These are phyloP conservation scores for Leptopilina drosophilae DNA, from an alignment of 2,888 invertebrate species.

Conservation along the genomic window DNA sequence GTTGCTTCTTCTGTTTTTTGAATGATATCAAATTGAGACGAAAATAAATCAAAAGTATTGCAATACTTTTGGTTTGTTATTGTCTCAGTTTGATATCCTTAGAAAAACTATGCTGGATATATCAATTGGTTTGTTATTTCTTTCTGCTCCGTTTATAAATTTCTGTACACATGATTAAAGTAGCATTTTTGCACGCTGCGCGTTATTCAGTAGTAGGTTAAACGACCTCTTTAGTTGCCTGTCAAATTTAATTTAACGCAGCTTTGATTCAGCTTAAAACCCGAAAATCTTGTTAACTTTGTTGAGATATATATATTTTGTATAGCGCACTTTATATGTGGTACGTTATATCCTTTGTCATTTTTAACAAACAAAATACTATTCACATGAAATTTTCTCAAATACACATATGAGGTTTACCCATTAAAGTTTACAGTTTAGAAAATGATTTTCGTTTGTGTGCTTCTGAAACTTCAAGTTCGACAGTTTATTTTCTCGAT, in stretches of 20 bases:
- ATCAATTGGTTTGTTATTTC: too few relatives aligned
- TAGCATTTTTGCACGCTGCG: neutral
- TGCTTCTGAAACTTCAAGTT: neutral
- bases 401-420: neutral
- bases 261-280: constrained; percentile 12
- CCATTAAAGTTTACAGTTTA: neutral
- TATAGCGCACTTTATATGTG: neutral
- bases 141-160: too few relatives aligned
- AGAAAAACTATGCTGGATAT: too few relatives aligned
- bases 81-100: too few relatives aligned
- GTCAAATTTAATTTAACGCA: constrained; percentile 5
- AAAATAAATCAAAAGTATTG: too few relatives aligned
- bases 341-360: neutral
- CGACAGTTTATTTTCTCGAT: constrained; percentile 13
- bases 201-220: neutral
- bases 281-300: neutral
- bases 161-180: neutral
- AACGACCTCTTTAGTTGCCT: constrained; percentile 6
- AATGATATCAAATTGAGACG: too few relatives aligned
- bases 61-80: too few relatives aligned
- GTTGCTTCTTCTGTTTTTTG: too few relatives aligned
- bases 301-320: neutral
- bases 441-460: neutral
- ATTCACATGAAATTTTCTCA: neutral
- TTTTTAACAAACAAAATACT: constrained; percentile 1